A percentile compares a stretch with the other conserved stretches of the same genome.
Conservation (phyloP, 2,888 invertebrate genomes). For the Thera britannica region DNA sequence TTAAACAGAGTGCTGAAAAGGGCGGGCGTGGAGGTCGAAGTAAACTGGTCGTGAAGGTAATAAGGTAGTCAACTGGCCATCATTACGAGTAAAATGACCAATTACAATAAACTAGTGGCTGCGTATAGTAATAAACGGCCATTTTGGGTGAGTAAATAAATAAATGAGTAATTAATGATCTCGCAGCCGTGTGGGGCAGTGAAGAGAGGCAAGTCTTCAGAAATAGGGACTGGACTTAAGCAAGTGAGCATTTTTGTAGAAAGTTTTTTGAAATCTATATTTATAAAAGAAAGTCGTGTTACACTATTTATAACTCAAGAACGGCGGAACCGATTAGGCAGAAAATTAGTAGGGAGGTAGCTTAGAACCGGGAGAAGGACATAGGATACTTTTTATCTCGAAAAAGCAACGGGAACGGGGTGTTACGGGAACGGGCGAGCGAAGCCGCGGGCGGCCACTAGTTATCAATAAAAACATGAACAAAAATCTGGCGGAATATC, state of each 20-base stretch:
- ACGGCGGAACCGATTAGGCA: too few species aligned
- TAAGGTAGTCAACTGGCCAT: conserved; percentile 55
- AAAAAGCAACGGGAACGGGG: too few species aligned
- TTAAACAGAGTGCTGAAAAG: background rate
- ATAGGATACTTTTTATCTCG: too few species aligned
- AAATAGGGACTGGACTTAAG: background rate
- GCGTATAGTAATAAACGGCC: conserved; percentile 69
- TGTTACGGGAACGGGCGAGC: too few species aligned
- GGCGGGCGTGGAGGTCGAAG: conserved; percentile 37
- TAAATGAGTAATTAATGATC: conserved; percentile 77
- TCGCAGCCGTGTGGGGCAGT: conserved; percentile 44
- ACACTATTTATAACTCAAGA: too few species aligned
- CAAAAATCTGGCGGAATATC: too few species aligned
- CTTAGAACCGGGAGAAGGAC: too few species aligned
- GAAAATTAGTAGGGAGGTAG: too few species aligned
- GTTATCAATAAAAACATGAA: too few species aligned
- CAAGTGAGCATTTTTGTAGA: background rate
- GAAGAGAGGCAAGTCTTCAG: conserved; percentile 15
- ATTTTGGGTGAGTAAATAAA: conserved; percentile 76
- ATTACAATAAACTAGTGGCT: conserved; percentile 77
- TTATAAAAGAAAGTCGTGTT: too few species aligned
- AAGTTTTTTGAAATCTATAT: too few species aligned
- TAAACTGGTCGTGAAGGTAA: conserved; percentile 46
- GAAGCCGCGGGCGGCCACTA: too few species aligned
- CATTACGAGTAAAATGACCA: conserved; percentile 72